A percentile compares a stretch with the other conserved stretches of the same genome.
Evolutionary conservation across 2,113 vertebrate species (phyloP).

Genomic region (Aptenodytes patagonicus): DNA sequence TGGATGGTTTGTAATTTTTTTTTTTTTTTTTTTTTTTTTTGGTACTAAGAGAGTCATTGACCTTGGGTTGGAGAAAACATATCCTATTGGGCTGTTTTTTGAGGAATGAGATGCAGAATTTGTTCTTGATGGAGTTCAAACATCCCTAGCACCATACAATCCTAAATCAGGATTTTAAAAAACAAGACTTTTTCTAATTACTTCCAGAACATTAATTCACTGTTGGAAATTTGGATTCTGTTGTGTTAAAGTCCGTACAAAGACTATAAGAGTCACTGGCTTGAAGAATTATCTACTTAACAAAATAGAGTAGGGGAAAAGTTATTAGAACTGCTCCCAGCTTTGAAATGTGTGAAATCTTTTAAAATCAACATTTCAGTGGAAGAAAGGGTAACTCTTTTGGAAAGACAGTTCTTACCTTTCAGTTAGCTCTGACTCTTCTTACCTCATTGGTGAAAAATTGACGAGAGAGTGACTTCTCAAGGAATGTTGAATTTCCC

Average conservation of each 20-base stretch:
- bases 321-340: neutral
- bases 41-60: neutral
- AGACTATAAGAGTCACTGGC: neutral
- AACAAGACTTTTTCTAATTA: neutral
- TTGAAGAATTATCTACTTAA: slow-evolving; percentile 11
- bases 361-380: neutral
- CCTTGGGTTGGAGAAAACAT: neutral
- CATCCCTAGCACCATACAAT: neutral
- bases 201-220: neutral
- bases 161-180: neutral
- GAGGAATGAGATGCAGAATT: neutral
- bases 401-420: neutral
- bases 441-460: neutral
- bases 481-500: neutral
- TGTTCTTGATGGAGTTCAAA: neutral
- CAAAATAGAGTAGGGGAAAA: neutral
- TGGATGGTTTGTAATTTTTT: neutral
- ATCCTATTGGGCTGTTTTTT: neutral
- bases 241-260: neutral
- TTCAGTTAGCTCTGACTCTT: neutral
- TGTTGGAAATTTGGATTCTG: neutral
- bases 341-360: neutral
- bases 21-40: neutral
- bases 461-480: neutral
- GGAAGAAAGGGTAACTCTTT: neutral